phyloP scores from a whole-genome alignment of 2,797 vertebrate genomes.

The Austrolebias charrua region DNA sequence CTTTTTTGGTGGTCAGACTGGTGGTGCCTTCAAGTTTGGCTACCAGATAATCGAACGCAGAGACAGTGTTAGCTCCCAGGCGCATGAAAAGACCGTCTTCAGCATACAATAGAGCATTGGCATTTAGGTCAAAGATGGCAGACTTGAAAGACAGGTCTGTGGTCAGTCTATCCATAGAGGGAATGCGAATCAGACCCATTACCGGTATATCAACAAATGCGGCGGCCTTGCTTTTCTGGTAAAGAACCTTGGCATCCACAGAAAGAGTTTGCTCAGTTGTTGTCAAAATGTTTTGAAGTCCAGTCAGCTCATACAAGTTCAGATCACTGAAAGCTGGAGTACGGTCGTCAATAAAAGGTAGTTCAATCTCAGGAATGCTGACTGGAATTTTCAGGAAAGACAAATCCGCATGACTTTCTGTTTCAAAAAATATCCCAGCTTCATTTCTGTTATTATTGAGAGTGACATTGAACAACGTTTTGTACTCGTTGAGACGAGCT shows the following conservation, averaged over 20 bases:
- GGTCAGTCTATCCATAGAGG: conserved; percentile 85
- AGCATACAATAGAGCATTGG: conserved; percentile 82
- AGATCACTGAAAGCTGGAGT: conserved; percentile 80
- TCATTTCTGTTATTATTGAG: conserved; percentile 80
- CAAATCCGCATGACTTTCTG: conserved; percentile 87
- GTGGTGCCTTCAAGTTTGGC: conserved; percentile 89
- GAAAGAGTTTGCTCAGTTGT: conserved; percentile 88
- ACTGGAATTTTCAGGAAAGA: conserved; percentile 87
- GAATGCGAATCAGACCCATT: conserved; percentile 78
- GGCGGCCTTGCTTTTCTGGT: conserved; percentile 84
- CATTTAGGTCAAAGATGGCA: conserved; percentile 85
- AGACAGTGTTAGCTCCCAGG: conserved; percentile 83
- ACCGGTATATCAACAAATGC: conserved; percentile 79
- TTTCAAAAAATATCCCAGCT: conserved; percentile 72
- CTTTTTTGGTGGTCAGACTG: conserved; percentile 86
- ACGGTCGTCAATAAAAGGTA: conserved; percentile 76
- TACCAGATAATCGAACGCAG: conserved; percentile 83
- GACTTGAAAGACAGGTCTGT: conserved; percentile 92
- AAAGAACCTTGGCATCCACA: conserved; percentile 83
- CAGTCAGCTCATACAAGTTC: conserved; percentile 86
- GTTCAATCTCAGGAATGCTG: conserved; percentile 82
- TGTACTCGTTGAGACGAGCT: conserved; percentile 88
- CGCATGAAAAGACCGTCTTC: conserved; percentile 87
- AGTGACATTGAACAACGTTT: conserved; percentile 83
- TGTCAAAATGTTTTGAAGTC: conserved; percentile 84